These are phyloP conservation scores for Triplophysa yarkandensis DNA, from an alignment of 2,797 vertebrate species.

Conservation along the genomic window DNA sequence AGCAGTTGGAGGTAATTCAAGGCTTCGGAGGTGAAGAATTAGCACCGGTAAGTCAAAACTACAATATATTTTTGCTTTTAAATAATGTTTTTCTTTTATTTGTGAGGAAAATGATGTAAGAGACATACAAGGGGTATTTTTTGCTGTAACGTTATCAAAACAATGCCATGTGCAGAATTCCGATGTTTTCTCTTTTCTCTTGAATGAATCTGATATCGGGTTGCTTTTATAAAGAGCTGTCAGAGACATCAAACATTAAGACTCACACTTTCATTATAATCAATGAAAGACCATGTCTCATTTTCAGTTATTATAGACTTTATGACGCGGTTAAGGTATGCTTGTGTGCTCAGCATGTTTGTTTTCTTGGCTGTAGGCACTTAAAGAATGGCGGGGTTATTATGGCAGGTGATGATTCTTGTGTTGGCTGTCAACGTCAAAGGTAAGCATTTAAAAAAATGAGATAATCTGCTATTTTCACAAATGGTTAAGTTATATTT, in stretches of 20 bases:
- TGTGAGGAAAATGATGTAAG: background rate
- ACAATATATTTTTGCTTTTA: conserved; percentile 26
- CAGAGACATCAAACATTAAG: conserved; percentile 15
- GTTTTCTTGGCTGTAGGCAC: conserved; percentile 57
- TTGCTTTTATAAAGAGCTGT: conserved; percentile 20
- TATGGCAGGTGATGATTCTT: conserved; percentile 55
- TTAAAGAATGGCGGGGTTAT: conserved; percentile 60
- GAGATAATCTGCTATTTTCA: too few species aligned
- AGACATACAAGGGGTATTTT: background rate
- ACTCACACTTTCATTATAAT: conserved; percentile 31
- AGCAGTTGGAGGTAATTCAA: conserved; percentile 52
- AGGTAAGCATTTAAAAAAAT: conserved; percentile 63
- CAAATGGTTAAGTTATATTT: background rate
- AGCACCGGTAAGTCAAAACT: conserved; percentile 45
- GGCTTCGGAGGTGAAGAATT: conserved; percentile 17
- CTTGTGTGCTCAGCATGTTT: background rate
- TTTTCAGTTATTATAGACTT: conserved; percentile 8
- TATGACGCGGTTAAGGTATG: background rate
- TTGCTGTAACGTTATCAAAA: background rate
- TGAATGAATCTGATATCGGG: conserved; percentile 24
- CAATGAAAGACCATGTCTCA: background rate
- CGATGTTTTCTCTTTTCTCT: conserved; percentile 3
- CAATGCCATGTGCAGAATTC: background rate
- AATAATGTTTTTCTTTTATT: background rate
- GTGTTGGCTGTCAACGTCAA: conserved; percentile 52